phyloP scores from a whole-genome alignment of 2,797 vertebrate species.

The Monodelphis domestica region DNA sequence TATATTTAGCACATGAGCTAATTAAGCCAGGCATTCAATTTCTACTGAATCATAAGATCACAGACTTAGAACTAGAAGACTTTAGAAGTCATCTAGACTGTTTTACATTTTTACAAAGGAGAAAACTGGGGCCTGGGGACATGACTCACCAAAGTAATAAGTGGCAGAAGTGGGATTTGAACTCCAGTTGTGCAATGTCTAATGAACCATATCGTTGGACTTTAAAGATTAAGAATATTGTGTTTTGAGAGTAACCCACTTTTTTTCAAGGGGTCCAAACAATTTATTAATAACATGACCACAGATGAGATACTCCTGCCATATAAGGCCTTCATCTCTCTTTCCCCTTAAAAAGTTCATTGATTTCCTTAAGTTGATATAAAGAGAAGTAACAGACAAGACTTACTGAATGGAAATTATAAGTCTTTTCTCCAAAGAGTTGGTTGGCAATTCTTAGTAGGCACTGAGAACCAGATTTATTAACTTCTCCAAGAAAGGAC shows the following conservation, averaged over 20 bases:
- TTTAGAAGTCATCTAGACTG: background rate
- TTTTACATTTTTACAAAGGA: background rate
- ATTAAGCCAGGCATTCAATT: background rate
- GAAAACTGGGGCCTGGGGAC: background rate
- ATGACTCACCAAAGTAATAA: background rate
- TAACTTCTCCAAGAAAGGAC: constrained; percentile 63
- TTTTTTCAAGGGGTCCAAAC: background rate
- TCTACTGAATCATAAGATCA: background rate
- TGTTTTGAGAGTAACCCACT: background rate
- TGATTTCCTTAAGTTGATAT: background rate
- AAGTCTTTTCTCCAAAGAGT: constrained; percentile 74
- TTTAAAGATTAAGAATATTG: background rate
- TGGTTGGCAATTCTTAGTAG: constrained; percentile 69
- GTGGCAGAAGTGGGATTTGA: background rate
- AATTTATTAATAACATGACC: background rate
- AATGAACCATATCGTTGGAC: background rate
- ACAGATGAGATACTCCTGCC: background rate
- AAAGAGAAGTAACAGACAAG: background rate
- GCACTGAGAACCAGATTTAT: constrained; percentile 55
- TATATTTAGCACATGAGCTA: too few species aligned
- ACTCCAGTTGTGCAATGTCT: background rate
- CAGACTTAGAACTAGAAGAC: background rate
- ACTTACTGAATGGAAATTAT: background rate
- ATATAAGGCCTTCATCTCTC: background rate
- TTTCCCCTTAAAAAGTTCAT: constrained; percentile 22